phyloP scores from a whole-genome alignment of 2,888 invertebrate genomes.

The Apamea epomidion region DNA sequence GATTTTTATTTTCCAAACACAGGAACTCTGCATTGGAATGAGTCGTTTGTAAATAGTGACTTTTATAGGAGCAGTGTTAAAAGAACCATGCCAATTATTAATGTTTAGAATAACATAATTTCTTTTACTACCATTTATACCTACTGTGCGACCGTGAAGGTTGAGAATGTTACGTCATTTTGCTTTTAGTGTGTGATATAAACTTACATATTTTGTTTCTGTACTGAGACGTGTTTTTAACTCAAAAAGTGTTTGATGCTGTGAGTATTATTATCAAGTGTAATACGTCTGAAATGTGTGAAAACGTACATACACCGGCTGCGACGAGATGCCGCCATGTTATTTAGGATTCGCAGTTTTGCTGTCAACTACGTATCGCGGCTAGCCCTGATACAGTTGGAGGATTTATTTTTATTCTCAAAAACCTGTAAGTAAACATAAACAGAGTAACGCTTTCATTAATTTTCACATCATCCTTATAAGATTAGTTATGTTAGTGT shows the following conservation, averaged over 20 bases:
- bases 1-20: conserved; percentile 79
- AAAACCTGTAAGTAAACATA: conserved; percentile 75
- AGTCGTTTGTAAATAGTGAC: conserved; percentile 74
- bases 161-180: conserved; percentile 91
- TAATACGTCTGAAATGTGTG: conserved; percentile 76
- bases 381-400: conserved; percentile 79
- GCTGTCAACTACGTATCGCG: conserved; percentile 87
- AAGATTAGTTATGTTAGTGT: conserved; percentile 16
- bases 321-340: conserved; percentile 90
- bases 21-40: conserved; percentile 71
- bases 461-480: conserved; percentile 3
- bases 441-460: conserved; percentile 38
- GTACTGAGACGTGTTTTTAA: conserved; percentile 79
- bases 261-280: conserved; percentile 76
- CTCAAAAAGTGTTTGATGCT: conserved; percentile 73
- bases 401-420: conserved; percentile 71
- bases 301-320: conserved; percentile 85
- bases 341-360: conserved; percentile 86
- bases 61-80: conserved; percentile 68
- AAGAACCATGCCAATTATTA: conserved; percentile 68
- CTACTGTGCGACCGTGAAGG: conserved; percentile 90
- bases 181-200: conserved; percentile 86
- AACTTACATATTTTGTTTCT: conserved; percentile 81
- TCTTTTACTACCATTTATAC: conserved; percentile 80
- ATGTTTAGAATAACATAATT: conserved; percentile 65